Percentiles rank a stretch among this genome's conserved stretches.
These are phyloP conservation scores for Phlogophora meticulosa DNA, from an alignment of 2,888 invertebrate species.

Conservation along the genomic window DNA sequence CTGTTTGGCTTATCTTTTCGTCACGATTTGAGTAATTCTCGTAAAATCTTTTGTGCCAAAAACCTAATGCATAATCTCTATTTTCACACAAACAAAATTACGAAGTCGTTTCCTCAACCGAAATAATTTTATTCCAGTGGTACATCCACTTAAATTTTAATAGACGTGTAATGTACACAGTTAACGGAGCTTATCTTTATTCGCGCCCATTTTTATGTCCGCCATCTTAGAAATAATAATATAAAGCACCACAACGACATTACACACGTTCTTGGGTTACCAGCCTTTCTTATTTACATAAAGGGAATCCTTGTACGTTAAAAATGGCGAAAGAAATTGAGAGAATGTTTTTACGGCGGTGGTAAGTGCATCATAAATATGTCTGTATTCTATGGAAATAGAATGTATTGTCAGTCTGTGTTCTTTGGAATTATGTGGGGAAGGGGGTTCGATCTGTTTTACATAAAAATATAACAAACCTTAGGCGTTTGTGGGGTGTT, in stretches of 20 bases:
- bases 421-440: conserved; percentile 42
- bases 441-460: conserved; percentile 46
- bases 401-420: conserved; percentile 54
- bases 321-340: conserved; percentile 59
- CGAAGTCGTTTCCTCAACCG: conserved; percentile 30
- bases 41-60: conserved; percentile 27
- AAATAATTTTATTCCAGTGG: conserved; percentile 44
- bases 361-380: conserved; percentile 66
- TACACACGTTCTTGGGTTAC: conserved; percentile 56
- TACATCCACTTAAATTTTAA: conserved; percentile 57
- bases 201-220: conserved; percentile 54
- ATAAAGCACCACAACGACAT: conserved; percentile 56
- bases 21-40: conserved; percentile 6
- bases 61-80: conserved; percentile 23
- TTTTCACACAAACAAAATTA: conserved; percentile 36
- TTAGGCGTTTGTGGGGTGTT: conserved; percentile 3
- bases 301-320: conserved; percentile 62
- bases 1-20: conserved; percentile 4
- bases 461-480: conserved; percentile 45
- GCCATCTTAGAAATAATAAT: conserved; percentile 62
- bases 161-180: conserved; percentile 56
- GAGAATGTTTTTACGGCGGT: conserved; percentile 55
- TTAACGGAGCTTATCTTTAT: conserved; percentile 63
- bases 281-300: conserved; percentile 64
- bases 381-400: conserved; percentile 50